phyloP scores from a whole-genome alignment of 2,888 invertebrate genomes.

The Alitta virens region DNA sequence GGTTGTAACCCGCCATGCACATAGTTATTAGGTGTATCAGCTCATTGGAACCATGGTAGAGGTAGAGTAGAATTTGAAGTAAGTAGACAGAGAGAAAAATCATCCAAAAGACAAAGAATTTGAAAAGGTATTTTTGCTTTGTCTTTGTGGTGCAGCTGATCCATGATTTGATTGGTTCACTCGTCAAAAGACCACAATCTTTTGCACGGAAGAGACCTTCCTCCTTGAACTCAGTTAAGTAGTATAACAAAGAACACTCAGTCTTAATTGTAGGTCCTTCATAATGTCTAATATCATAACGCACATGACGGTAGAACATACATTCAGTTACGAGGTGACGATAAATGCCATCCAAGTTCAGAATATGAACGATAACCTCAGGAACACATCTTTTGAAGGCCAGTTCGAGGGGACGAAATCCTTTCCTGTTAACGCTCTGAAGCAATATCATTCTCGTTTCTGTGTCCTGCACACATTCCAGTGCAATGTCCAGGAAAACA shows the following conservation, averaged over 20 bases:
- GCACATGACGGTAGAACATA: background rate
- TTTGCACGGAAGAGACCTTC: background rate
- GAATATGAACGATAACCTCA: background rate
- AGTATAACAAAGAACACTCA: background rate
- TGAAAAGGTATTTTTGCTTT: background rate
- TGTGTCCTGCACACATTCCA: background rate
- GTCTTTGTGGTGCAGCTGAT: background rate
- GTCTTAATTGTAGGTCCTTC: background rate
- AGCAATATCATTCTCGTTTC: background rate
- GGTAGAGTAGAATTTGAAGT: background rate
- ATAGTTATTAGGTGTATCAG: too few relatives aligned
- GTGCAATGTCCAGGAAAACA: background rate
- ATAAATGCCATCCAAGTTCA: background rate
- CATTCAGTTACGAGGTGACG: background rate
- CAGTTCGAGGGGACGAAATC: background rate
- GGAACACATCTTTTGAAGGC: background rate
- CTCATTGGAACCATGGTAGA: too few relatives aligned
- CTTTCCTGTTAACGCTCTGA: background rate
- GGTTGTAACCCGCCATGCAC: too few relatives aligned
- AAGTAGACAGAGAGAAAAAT: background rate
- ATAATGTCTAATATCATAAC: background rate
- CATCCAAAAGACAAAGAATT: background rate
- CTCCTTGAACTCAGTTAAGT: background rate
- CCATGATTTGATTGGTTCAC: constrained; percentile 1
- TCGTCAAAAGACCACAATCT: background rate